These are phyloP conservation scores for Scaptomyza polygonia DNA, from an alignment of 2,888 invertebrate genomes.

Conservation along the genomic window DNA sequence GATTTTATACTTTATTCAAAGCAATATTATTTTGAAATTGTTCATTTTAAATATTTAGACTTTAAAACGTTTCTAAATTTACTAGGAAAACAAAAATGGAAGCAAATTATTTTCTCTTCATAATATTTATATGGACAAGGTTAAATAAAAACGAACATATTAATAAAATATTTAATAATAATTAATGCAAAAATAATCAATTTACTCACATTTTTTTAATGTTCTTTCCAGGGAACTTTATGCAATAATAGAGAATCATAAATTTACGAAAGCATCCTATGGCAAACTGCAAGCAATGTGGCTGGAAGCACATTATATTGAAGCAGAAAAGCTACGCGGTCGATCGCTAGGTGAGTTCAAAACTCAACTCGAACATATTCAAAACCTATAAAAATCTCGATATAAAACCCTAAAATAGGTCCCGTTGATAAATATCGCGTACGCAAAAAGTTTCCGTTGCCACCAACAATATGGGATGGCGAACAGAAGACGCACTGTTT, in stretches of 20 bases:
- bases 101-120: too few species aligned
- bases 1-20: background rate
- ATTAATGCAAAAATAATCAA: too few species aligned
- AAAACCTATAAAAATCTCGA: background rate
- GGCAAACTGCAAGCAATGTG: slow-evolving; percentile 95
- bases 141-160: too few species aligned
- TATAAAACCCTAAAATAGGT: slow-evolving; percentile 82
- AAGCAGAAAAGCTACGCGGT: slow-evolving; percentile 95
- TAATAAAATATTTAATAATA: too few species aligned
- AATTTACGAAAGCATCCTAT: slow-evolving; percentile 95
- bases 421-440: slow-evolving; percentile 97
- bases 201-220: background rate
- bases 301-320: slow-evolving; percentile 97
- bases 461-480: slow-evolving; percentile 97
- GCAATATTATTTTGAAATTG: background rate
- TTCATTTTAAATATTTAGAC: too few species aligned
- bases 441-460: slow-evolving; percentile 96
- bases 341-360: slow-evolving; percentile 89
- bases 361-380: background rate
- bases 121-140: too few species aligned
- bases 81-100: background rate
- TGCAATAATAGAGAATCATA: slow-evolving; percentile 94
- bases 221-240: slow-evolving; percentile 89
- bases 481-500: slow-evolving; percentile 98
- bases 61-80: background rate